These are phyloP conservation scores for Brachymystax lenok DNA, from an alignment of 2,797 vertebrate species.

Conservation along the genomic window DNA sequence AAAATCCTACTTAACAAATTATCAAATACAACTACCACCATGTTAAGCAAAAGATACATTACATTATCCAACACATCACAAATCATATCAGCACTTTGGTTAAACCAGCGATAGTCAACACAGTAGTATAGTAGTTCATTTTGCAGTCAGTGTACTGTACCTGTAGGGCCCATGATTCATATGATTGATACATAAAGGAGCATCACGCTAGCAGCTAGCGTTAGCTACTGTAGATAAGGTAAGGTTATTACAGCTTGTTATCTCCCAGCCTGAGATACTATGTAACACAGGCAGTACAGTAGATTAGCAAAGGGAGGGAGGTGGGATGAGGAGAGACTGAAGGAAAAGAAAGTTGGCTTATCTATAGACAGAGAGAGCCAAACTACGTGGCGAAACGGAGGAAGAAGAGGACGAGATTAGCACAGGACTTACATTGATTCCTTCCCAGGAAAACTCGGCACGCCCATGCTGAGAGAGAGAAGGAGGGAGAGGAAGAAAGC, in stretches of 20 bases:
- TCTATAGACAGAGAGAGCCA: conserved; percentile 3
- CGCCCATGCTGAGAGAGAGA: conserved; percentile 81
- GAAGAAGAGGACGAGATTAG: conserved; percentile 31
- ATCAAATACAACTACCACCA: neutral
- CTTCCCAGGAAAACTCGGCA: conserved; percentile 95
- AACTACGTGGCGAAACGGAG: neutral
- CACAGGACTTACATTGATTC: conserved; percentile 89
- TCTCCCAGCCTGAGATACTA: conserved; percentile 37
- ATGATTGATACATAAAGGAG: neutral
- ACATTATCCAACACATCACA: neutral
- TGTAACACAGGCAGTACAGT: conserved; percentile 45
- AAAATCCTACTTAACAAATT: neutral
- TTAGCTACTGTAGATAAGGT: conserved; percentile 42
- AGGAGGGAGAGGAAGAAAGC: conserved; percentile 6
- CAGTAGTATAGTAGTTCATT: neutral
- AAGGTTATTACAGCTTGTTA: conserved; percentile 62
- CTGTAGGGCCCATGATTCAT: conserved; percentile 1
- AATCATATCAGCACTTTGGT: neutral
- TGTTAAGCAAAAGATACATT: neutral
- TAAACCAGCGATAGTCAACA: neutral
- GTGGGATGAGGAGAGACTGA: conserved; percentile 43
- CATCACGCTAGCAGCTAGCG: neutral
- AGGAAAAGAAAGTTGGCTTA: neutral
- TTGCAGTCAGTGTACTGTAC: neutral
- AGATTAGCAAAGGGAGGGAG: conserved; percentile 48